These are phyloP conservation scores for Polypedilum vanderplanki DNA, from an alignment of 1,140 invertebrate genomes.

Conservation along the genomic window DNA sequence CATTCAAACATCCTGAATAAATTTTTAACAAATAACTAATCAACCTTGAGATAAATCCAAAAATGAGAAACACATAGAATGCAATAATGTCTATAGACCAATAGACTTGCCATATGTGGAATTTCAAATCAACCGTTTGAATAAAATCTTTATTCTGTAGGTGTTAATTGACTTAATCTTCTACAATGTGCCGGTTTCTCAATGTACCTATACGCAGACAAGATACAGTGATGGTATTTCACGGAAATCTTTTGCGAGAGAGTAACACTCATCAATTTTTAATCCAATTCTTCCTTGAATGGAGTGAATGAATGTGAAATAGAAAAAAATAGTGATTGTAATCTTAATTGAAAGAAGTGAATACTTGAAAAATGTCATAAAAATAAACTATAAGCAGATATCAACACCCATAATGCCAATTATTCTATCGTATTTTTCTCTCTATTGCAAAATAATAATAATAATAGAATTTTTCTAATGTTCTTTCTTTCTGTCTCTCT, in stretches of 20 bases:
- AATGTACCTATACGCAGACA: no score
- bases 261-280: no score
- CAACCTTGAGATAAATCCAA: no score
- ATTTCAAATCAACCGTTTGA: neutral
- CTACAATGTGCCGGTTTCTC: neutral
- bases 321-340: neutral
- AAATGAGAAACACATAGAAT: no score
- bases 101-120: neutral
- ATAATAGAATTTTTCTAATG: neutral
- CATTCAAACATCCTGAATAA: no score
- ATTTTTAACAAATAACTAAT: no score
- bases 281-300: no score
- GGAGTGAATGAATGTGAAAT: no score
- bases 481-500: neutral
- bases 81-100: no score
- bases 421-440: neutral
- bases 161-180: slow-evolving; percentile 7
- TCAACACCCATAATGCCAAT: slow-evolving; percentile 4
- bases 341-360: neutral
- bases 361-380: neutral
- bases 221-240: no score
- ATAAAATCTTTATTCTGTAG: neutral
- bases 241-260: no score
- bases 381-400: neutral
- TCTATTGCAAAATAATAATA: no score